Conservation (phyloP, 2,113 vertebrate genomes). For the Malaclemys terrapin region DNA sequence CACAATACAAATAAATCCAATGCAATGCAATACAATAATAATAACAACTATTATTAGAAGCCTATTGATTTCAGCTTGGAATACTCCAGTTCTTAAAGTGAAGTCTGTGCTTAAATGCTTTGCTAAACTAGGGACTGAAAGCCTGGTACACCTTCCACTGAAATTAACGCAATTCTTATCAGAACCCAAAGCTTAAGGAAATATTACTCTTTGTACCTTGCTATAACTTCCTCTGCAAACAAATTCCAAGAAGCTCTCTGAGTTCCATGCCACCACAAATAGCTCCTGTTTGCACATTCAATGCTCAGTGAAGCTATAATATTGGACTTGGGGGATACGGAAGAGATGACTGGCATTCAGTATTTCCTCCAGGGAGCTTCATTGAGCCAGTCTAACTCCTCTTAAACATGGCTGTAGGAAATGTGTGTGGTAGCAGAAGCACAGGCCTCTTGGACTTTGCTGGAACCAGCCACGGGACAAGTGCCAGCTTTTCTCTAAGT, state of each 20-base stretch:
- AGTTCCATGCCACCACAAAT: neutral
- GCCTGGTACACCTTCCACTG: neutral
- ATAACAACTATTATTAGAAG: neutral
- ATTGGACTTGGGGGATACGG: neutral
- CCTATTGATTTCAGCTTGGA: fast-evolving
- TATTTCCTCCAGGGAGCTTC: neutral
- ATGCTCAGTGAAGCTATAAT: neutral
- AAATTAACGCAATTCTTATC: neutral
- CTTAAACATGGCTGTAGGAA: neutral
- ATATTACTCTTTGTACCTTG: neutral
- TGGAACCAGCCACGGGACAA: neutral
- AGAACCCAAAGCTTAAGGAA: neutral
- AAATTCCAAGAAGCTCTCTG: neutral
- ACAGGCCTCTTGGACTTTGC: neutral
- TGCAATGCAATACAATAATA: no score
- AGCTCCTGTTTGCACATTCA: fast-evolving
- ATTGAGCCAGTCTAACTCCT: neutral
- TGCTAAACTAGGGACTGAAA: neutral
- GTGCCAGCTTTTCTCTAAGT: neutral
- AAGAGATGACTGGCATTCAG: fast-evolving
- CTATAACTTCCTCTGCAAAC: neutral
- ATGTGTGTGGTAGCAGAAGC: neutral
- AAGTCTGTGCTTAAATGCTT: neutral
- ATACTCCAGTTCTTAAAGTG: neutral
- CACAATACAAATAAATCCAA: neutral